Evolutionary conservation across 2,113 vertebrate species (phyloP).

Genomic region (Rostratula benghalensis): DNA sequence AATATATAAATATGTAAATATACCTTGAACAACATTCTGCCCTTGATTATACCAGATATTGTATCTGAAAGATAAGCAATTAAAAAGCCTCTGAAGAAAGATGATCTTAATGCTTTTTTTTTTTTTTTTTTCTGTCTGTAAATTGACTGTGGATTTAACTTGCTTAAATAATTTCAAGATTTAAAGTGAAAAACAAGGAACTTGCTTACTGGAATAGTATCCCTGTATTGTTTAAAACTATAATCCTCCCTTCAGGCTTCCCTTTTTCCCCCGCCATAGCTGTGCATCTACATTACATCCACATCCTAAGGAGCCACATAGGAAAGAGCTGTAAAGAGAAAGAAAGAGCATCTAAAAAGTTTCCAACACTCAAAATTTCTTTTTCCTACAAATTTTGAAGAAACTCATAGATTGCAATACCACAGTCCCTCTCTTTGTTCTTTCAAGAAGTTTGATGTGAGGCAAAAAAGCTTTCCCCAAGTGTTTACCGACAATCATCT

Average conservation of each 20-base stretch:
- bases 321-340: background rate
- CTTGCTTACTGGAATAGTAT: background rate
- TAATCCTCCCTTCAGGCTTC: background rate
- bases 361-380: background rate
- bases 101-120: background rate
- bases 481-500: background rate
- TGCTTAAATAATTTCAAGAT: background rate
- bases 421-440: background rate
- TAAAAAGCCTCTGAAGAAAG: background rate
- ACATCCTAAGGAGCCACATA: background rate
- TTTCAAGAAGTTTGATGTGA: background rate
- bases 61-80: background rate
- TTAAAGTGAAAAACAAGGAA: background rate
- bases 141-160: background rate
- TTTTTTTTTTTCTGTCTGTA: background rate
- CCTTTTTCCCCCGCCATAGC: background rate
- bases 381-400: background rate
- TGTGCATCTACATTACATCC: background rate
- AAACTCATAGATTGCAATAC: background rate
- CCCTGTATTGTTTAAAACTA: background rate
- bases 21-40: background rate
- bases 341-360: background rate
- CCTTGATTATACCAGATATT: background rate
- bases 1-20: background rate
- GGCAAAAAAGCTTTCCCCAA: background rate